These are phyloP conservation scores for Stenurella melanura DNA, from an alignment of 2,888 invertebrate species.

Conservation along the genomic window DNA sequence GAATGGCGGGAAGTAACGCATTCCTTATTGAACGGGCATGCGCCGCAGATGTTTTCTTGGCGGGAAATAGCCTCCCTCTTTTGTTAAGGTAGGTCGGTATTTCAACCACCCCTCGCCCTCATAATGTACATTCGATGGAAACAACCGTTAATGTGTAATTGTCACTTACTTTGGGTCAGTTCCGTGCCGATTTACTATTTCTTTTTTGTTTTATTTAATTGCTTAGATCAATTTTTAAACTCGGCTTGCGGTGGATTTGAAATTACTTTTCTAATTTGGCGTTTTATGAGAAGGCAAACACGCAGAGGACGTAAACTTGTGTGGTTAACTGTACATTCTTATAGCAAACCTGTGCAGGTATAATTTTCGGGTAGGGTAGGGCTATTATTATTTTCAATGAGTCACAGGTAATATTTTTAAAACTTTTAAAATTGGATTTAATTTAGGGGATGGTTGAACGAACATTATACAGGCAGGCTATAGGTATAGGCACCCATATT, in stretches of 20 bases:
- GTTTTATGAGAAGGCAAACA: neutral
- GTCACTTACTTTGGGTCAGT: neutral
- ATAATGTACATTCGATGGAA: neutral
- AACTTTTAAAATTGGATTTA: conserved; percentile 7
- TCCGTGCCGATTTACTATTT: neutral
- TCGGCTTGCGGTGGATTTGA: neutral
- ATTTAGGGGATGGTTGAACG: neutral
- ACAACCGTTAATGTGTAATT: neutral
- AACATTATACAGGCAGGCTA: neutral
- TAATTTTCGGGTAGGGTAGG: conserved; percentile 29
- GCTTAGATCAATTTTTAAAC: neutral
- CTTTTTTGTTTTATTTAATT: neutral
- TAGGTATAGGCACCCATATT: no score
- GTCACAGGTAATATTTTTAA: conserved; percentile 27
- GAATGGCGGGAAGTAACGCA: conserved; percentile 48
- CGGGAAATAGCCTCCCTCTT: conserved; percentile 33
- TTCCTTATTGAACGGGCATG: conserved; percentile 39
- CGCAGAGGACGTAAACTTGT: neutral
- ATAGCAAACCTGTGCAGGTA: conserved; percentile 10
- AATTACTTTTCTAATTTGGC: neutral
- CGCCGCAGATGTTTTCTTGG: conserved; percentile 27
- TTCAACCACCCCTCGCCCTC: conserved; percentile 19
- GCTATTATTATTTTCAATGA: conserved; percentile 17
- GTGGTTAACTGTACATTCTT: conserved; percentile 6
- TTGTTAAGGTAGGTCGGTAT: conserved; percentile 35